phyloP scores from a whole-genome alignment of 2,888 invertebrate species.

The Pyrochroa serraticornis region DNA sequence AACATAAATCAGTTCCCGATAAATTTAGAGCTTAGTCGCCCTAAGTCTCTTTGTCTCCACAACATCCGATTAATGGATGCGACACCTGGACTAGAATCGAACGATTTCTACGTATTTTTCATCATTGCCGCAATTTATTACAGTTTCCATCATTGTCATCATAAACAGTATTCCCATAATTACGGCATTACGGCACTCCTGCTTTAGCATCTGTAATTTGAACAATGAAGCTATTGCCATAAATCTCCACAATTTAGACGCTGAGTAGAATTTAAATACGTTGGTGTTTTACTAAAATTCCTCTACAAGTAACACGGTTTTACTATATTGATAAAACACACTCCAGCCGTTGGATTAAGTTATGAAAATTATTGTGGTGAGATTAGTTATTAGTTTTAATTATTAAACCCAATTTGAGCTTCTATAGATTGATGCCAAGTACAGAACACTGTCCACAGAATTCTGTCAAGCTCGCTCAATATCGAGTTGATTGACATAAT shows the following conservation, averaged over 20 bases:
- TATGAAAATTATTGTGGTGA: no score
- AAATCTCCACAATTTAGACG: slow-evolving; percentile 30
- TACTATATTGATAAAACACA: slow-evolving; percentile 17
- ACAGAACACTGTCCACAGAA: no score
- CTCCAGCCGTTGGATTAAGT: neutral
- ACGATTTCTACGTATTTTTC: slow-evolving; percentile 10
- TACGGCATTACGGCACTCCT: slow-evolving; percentile 26
- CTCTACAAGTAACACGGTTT: slow-evolving; percentile 25
- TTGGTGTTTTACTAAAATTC: slow-evolving; percentile 23
- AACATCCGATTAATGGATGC: slow-evolving; percentile 7
- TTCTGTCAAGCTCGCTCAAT: slow-evolving; percentile 12
- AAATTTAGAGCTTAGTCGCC: slow-evolving; percentile 21
- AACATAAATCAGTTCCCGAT: slow-evolving; percentile 20
- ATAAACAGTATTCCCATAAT: slow-evolving; percentile 23
- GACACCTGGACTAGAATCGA: slow-evolving; percentile 21
- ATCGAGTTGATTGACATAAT: slow-evolving; percentile 15
- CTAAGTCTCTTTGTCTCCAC: slow-evolving; percentile 16
- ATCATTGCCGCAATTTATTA: slow-evolving; percentile 17
- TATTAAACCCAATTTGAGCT: no score
- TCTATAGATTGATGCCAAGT: no score
- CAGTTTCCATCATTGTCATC: slow-evolving; percentile 23
- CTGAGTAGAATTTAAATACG: slow-evolving; percentile 28
- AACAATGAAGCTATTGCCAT: slow-evolving; percentile 29
- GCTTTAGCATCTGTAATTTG: slow-evolving; percentile 30
- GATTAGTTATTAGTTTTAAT: no score